Evolutionary conservation across 2,113 vertebrate species (phyloP).

Genomic region (Megaceryle torquata): DNA sequence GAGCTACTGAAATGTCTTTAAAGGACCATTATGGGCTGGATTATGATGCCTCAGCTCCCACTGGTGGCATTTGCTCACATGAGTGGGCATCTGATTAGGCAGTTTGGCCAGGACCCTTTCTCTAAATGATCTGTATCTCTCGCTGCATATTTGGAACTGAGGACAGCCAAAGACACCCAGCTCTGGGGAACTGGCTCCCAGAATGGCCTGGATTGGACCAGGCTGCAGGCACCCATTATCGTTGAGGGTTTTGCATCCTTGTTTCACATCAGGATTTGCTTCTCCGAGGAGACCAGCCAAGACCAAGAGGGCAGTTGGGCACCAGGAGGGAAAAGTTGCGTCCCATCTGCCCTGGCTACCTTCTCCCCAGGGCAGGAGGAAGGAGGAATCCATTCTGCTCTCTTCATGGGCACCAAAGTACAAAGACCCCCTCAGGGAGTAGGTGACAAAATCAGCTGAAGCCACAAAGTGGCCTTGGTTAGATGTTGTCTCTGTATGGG

Average conservation of each 20-base stretch:
- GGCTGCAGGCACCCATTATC: rapidly evolving
- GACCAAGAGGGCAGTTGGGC: not conserved
- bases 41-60: constrained; percentile 15
- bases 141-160: not conserved
- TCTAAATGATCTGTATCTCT: not conserved
- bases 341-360: not conserved
- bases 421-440: not conserved
- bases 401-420: rapidly evolving
- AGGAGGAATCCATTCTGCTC: not conserved
- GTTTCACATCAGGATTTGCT: not conserved
- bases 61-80: constrained; percentile 24
- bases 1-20: constrained; percentile 53
- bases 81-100: constrained; percentile 23
- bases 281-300: not conserved
- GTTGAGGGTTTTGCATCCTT: not conserved
- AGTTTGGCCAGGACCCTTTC: not conserved
- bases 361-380: not conserved
- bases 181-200: not conserved
- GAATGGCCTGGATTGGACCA: not conserved
- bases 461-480: not conserved
- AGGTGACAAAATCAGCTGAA: not conserved
- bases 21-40: constrained; percentile 15
- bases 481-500: not conserved
- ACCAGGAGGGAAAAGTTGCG: not conserved
- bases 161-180: not conserved